Base-by-base conservation (phyloP, 2,113 vertebrate species). In the Nerophis ophidion region DNA sequence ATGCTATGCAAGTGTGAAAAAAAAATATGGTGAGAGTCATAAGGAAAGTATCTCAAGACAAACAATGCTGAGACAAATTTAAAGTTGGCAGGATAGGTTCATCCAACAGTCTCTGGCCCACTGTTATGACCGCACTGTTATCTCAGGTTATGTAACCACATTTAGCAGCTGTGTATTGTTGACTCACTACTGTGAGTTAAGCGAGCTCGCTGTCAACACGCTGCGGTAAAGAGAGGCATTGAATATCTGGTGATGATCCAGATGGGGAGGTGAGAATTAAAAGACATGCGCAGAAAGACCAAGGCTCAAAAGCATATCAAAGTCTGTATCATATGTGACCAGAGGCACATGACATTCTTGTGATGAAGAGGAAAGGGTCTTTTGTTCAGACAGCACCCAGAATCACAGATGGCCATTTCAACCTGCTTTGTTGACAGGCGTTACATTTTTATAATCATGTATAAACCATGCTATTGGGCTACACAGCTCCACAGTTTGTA, bases 291-390 rank as follows among this genome's bases (percentile, higher is more conserved):
- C 14, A 42, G 35, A 56, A 47, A 56, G 34, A 38, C 10, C 38
- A 48, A 56, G 47, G 49, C 48, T 49, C 35, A 4, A 47, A 61
- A 51, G 48, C 66, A 48, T 45, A 61, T 63, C 71, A 58, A 47
- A 58, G 63, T 70, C 62, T 70, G 72, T 58, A 17, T 71, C 70
- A 74, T 84, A 80, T 67, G 74, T 80, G 81, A 81, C 63, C 42
- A 48, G 35, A 44, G n/a, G 63, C 74, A 84, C 6, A 61, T 75
- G 64, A 79, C 68, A 50, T 51, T 74, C 70, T 74, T 4, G 13
- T 64, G 67, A 67, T 38, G 40, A 46, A 14, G 36, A 70, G 1
- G 35, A 44, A 51, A 55, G 51, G 38, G 65, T 0, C n/a, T 13
- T 19, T 12, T 3, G 8, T 40, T 47, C 34, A 58, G 44, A 14